These are phyloP conservation scores for Andrena haemorrhoa DNA, from an alignment of 2,888 invertebrate genomes.

Conservation along the genomic window DNA sequence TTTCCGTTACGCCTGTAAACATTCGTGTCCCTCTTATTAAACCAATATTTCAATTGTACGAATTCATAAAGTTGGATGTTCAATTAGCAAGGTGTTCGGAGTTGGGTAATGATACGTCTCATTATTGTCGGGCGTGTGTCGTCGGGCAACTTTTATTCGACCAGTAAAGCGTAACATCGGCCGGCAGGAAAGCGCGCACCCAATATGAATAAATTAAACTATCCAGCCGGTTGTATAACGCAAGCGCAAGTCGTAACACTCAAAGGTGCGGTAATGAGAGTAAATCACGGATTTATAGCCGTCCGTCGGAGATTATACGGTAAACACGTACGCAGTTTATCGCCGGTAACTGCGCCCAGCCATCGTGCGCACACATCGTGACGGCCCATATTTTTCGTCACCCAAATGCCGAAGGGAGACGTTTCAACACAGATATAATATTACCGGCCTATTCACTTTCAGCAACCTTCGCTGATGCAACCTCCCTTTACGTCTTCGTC, in stretches of 20 bases:
- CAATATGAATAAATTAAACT: slow-evolving; percentile 74
- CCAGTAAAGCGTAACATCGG: slow-evolving; percentile 64
- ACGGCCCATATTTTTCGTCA: slow-evolving; percentile 72
- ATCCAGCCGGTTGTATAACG: slow-evolving; percentile 65
- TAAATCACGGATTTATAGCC: slow-evolving; percentile 74
- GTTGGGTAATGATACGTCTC: slow-evolving; percentile 47
- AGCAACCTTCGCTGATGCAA: slow-evolving; percentile 76
- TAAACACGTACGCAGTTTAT: slow-evolving; percentile 73
- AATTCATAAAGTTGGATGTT: slow-evolving; percentile 49
- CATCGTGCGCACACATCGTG: slow-evolving; percentile 48
- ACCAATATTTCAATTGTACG: neutral
- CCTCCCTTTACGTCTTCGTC: slow-evolving; percentile 52
- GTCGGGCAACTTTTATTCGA: slow-evolving; percentile 55
- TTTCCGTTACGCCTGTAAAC: neutral
- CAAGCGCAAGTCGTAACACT: slow-evolving; percentile 67
- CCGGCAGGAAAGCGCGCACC: slow-evolving; percentile 53
- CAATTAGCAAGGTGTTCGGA: slow-evolving; percentile 53
- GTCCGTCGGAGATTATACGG: slow-evolving; percentile 72
- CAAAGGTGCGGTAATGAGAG: slow-evolving; percentile 72
- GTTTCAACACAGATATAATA: slow-evolving; percentile 76
- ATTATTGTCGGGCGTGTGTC: slow-evolving; percentile 55
- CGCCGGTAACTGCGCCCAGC: slow-evolving; percentile 64
- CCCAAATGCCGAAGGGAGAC: slow-evolving; percentile 71
- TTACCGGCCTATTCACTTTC: slow-evolving; percentile 74
- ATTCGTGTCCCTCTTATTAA: neutral